Base-by-base conservation (phyloP, 2,797 vertebrate species). In the Xiphophorus birchmanni region DNA sequence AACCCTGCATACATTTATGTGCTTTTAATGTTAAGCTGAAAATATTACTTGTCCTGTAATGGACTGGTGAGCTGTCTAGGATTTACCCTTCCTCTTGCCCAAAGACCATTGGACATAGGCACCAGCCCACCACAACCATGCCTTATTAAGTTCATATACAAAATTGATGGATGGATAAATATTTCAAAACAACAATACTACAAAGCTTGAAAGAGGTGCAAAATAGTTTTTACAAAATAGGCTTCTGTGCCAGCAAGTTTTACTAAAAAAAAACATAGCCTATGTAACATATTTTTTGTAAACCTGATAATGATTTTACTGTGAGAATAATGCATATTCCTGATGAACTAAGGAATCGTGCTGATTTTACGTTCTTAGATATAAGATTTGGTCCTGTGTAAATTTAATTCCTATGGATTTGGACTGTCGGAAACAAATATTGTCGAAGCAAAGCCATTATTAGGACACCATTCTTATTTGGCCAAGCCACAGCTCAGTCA, bases 1-100 rank as follows among this genome's bases (percentile, higher is more conserved):
- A 95, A 94, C 95, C 74, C 75, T 67, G 45, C 90, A 58, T 88
- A 93, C 94, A 96, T 95, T 72, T 47, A 45, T 21, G 56, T 37
- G 63, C 50, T 65, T 80, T 80, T 67, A 50, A 71, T 37, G 29
- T 72, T 26, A 45, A 72, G 15, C 69, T n/a, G 26, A 15, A 72
- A 42, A 42, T 42, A 26, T 45, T 44, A 54, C 26, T 37, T 65
- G 29, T 35, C 32, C 32, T 65, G 15, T 17, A 18, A 65, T 65
- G 7, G 32, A 37, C 32, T 65, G 23, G 29, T 18, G 29, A 65
- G 2, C 15, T 65, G 60, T 37, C 5, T 18, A 18, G 5, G 32
- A 1, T 65, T 32, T 65, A 35, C 32, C 60, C 32, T 18, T 35
- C 32, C 60, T 18, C 60, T 65, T 65, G 29, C 6, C 32, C 32